Evolutionary conservation across 2,797 vertebrate genomes (phyloP).

Genomic region (Danio tinwini): DNA sequence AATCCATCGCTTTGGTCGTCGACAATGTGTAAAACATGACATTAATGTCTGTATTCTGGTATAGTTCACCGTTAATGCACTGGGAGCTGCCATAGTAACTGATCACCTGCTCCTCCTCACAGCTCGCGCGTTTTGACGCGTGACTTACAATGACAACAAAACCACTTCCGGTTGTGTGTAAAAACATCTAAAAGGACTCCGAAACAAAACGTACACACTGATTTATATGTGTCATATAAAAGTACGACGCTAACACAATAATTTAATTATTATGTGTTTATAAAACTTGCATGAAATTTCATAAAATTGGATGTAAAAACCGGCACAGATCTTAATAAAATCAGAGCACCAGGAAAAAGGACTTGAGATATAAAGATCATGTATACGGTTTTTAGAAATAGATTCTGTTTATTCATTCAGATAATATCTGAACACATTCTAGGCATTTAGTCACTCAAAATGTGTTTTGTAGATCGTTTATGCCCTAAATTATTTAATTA

Average conservation of each 20-base stretch:
- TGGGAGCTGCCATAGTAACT: constrained; percentile 33
- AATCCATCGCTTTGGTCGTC: constrained; percentile 43
- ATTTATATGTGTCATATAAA: background rate
- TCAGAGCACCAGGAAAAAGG: background rate
- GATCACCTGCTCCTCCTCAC: constrained; percentile 8
- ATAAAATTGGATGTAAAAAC: background rate
- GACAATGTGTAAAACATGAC: constrained; percentile 30
- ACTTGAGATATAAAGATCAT: background rate
- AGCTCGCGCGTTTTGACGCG: background rate
- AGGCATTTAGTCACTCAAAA: background rate
- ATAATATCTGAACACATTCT: background rate
- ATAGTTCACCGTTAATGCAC: constrained; percentile 16
- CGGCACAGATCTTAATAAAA: background rate
- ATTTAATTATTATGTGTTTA: background rate
- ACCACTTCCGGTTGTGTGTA: constrained; percentile 19
- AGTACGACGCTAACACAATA: background rate
- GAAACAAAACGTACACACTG: background rate
- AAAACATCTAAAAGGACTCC: background rate
- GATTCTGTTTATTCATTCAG: background rate
- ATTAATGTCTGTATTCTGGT: constrained; percentile 20
- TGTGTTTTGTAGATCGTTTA: background rate
- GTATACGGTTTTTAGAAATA: background rate
- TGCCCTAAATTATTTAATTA: background rate
- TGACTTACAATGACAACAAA: background rate
- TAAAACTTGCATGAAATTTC: background rate